These are phyloP conservation scores for Hylyphantes graminicola DNA, from an alignment of 1,140 invertebrate genomes.

Conservation along the genomic window DNA sequence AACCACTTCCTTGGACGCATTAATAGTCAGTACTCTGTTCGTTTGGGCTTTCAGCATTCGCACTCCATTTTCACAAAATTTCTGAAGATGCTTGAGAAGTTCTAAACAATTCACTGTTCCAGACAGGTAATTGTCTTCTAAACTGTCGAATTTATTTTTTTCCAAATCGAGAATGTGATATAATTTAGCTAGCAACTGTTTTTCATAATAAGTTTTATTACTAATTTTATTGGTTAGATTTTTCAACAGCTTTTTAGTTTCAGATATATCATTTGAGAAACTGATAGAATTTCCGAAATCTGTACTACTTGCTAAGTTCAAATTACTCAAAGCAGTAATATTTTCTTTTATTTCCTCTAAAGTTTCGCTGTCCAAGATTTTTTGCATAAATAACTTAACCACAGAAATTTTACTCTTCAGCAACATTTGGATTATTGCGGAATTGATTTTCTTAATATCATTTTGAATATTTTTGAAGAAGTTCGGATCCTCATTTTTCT, in stretches of 20 bases:
- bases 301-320: background rate
- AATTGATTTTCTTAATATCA: conserved; percentile 1
- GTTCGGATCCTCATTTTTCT: background rate
- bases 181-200: background rate
- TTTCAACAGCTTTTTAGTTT: background rate
- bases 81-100: too few relatives aligned
- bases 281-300: background rate
- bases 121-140: background rate
- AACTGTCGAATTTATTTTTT: background rate
- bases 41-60: too few relatives aligned
- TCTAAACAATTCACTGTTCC: too few relatives aligned
- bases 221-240: background rate
- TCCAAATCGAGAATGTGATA: background rate
- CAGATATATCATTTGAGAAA: too few relatives aligned
- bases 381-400: background rate
- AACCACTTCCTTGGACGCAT: too few relatives aligned
- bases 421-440: background rate
- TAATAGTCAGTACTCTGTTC: too few relatives aligned
- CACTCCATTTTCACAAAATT: too few relatives aligned
- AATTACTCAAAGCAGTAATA: background rate
- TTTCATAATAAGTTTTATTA: conserved; percentile 4
- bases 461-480: conserved; percentile 3
- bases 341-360: conserved; percentile 14
- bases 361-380: conserved; percentile 1
- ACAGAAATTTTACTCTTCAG: background rate